Percentiles rank a stretch among this genome's conserved stretches.
Evolutionary conservation across 2,797 vertebrate species (phyloP).

Genomic region (Darevskia nairensis): DNA sequence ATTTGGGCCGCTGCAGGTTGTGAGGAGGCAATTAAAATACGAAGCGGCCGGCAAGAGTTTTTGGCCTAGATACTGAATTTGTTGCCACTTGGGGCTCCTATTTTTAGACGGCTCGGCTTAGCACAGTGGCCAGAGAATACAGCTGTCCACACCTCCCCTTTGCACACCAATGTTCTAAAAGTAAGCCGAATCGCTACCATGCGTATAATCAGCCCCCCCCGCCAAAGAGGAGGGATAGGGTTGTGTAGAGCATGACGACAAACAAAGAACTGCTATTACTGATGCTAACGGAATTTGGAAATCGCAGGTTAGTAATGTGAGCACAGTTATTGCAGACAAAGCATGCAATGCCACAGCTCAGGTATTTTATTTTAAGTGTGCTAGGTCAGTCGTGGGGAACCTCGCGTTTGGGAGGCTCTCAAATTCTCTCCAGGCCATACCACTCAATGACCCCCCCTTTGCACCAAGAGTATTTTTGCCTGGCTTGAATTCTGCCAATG

Average conservation of each 20-base stretch:
- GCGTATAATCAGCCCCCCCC: not conserved
- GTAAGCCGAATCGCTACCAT: not conserved
- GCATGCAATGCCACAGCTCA: not conserved
- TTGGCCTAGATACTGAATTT: conserved; percentile 20
- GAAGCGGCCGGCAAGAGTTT: conserved; percentile 9
- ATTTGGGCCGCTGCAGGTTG: not conserved
- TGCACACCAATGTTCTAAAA: not conserved
- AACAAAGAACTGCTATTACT: no score
- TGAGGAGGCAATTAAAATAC: conserved; percentile 31
- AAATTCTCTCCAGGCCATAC: no score
- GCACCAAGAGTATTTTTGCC: no score
- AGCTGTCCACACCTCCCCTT: not conserved
- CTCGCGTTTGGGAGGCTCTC: no score
- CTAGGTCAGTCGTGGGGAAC: no score
- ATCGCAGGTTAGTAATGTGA: not conserved
- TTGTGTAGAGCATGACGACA: not conserved
- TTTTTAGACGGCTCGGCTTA: not conserved
- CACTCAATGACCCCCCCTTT: no score
- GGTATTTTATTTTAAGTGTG: not conserved
- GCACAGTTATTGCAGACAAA: not conserved
- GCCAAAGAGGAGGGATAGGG: not conserved
- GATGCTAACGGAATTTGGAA: not conserved
- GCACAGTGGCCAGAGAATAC: not conserved
- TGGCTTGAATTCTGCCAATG: no score
- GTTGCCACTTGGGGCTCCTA: not conserved